A percentile compares a stretch with the other conserved stretches of the same genome.
Evolutionary conservation across 1,140 invertebrate species (phyloP).

Genomic region (Papilio machaon): DNA sequence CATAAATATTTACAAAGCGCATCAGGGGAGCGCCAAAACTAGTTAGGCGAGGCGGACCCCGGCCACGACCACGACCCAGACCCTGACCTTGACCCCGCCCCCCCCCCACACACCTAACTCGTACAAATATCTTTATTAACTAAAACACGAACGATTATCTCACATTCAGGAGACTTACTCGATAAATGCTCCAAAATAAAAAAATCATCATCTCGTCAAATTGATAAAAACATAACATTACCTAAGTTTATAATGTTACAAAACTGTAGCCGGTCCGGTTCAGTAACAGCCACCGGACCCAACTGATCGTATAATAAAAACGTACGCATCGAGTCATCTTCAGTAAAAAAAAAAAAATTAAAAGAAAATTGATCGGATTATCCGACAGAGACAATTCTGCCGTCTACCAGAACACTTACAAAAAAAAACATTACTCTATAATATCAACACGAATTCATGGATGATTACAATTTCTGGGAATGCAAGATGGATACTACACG

Average conservation of each 20-base stretch:
- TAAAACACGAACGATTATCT: slow-evolving; percentile 64
- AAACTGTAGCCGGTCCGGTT: slow-evolving; percentile 62
- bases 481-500: slow-evolving; percentile 78
- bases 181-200: slow-evolving; percentile 74
- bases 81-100: slow-evolving; percentile 36
- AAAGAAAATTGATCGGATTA: no score
- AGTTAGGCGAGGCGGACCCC: slow-evolving; percentile 70
- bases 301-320: slow-evolving; percentile 58
- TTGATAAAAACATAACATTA: slow-evolving; percentile 51
- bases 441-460: slow-evolving; percentile 71
- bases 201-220: slow-evolving; percentile 72
- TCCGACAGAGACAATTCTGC: slow-evolving; percentile 63
- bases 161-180: slow-evolving; percentile 71
- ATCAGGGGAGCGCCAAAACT: slow-evolving; percentile 61
- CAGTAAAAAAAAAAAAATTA: slow-evolving; percentile 54
- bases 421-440: slow-evolving; percentile 76
- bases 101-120: slow-evolving; percentile 46
- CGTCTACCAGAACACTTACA: slow-evolving; percentile 73
- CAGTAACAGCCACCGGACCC: slow-evolving; percentile 62
- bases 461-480: slow-evolving; percentile 77
- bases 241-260: slow-evolving; percentile 64
- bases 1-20: slow-evolving; percentile 81
- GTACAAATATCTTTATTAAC: slow-evolving; percentile 76
- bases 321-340: slow-evolving; percentile 38
- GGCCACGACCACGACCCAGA: slow-evolving; percentile 45